Percentiles rank a stretch among this genome's conserved stretches.
Evolutionary conservation across 2,888 invertebrate species (phyloP).

Genomic region (Yponomeuta plumbellus): DNA sequence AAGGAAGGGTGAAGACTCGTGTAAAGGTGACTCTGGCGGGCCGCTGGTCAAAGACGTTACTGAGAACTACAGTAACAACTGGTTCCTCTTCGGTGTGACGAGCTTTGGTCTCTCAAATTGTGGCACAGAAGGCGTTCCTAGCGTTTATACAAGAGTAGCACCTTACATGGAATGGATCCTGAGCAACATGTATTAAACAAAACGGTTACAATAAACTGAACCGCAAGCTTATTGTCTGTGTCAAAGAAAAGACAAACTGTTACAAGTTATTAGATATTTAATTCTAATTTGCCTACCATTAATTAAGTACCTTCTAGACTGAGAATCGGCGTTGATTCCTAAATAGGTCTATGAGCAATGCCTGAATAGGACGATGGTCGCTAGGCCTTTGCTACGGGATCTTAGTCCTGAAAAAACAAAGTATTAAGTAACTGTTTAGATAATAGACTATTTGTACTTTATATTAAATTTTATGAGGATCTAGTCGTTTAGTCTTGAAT

Average conservation of each 20-base stretch:
- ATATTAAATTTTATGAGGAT: slow-evolving; percentile 1
- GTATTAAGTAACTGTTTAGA: slow-evolving; percentile 7
- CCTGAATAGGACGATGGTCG: too few species aligned
- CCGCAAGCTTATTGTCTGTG: background rate
- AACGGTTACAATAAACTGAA: too few species aligned
- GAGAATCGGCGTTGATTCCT: too few species aligned
- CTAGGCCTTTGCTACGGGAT: too few species aligned
- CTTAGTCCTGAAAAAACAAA: background rate
- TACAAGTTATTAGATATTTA: slow-evolving; percentile 4
- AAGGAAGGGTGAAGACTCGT: slow-evolving; percentile 64
- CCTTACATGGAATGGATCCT: slow-evolving; percentile 78
- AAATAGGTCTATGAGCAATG: too few species aligned
- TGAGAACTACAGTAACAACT: slow-evolving; percentile 43
- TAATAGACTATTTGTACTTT: slow-evolving; percentile 11
- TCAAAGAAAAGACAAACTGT: background rate
- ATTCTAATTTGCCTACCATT: background rate
- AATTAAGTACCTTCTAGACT: background rate
- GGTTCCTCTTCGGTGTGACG: slow-evolving; percentile 71
- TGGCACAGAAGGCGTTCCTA: slow-evolving; percentile 67
- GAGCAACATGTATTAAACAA: slow-evolving; percentile 14
- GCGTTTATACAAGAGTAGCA: slow-evolving; percentile 77
- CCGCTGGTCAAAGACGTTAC: slow-evolving; percentile 53
- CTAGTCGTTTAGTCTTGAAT: background rate
- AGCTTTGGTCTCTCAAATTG: slow-evolving; percentile 36
- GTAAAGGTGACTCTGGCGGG: slow-evolving; percentile 79